Conservation (phyloP, 1,140 invertebrate species). For the Panulirus ornatus region DNA sequence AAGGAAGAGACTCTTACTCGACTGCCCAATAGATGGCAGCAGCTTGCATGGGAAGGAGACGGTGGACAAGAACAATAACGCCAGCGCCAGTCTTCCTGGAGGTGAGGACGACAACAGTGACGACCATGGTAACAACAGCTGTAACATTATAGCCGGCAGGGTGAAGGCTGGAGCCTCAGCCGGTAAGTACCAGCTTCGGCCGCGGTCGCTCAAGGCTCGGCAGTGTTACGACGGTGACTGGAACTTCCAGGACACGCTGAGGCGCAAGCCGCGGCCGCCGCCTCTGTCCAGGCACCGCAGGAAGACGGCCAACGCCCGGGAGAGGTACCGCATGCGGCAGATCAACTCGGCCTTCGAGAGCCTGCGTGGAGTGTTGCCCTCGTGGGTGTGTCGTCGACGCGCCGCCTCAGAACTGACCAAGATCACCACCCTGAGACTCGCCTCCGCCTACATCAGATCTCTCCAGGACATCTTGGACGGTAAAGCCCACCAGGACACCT, state of each 20-base stretch:
- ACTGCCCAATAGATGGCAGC: too few relatives aligned
- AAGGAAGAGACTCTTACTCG: too few relatives aligned
- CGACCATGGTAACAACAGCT: too few relatives aligned
- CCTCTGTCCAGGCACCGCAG: constrained; percentile 7
- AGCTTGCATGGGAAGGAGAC: neutral
- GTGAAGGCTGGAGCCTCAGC: neutral
- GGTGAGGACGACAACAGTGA: neutral
- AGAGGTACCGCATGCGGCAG: constrained; percentile 48
- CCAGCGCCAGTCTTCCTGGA: neutral
- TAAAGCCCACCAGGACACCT: constrained; percentile 30
- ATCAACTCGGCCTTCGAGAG: constrained; percentile 58
- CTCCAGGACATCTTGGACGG: constrained; percentile 54
- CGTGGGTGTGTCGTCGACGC: constrained; percentile 36
- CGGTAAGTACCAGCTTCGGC: constrained; percentile 16
- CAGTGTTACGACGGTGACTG: neutral
- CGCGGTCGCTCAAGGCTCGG: neutral
- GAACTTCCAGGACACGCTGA: neutral
- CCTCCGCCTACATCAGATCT: constrained; percentile 55
- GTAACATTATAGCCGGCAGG: neutral
- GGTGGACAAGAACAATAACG: constrained; percentile 6
- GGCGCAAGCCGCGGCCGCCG: neutral
- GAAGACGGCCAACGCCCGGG: constrained; percentile 24
- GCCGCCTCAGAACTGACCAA: constrained; percentile 26
- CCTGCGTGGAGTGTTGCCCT: constrained; percentile 30
- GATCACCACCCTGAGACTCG: constrained; percentile 18